Percentiles rank a stretch among this genome's conserved stretches.
Evolutionary conservation across 2,888 invertebrate species (phyloP).

Genomic region (Nemotelus nigrinus): DNA sequence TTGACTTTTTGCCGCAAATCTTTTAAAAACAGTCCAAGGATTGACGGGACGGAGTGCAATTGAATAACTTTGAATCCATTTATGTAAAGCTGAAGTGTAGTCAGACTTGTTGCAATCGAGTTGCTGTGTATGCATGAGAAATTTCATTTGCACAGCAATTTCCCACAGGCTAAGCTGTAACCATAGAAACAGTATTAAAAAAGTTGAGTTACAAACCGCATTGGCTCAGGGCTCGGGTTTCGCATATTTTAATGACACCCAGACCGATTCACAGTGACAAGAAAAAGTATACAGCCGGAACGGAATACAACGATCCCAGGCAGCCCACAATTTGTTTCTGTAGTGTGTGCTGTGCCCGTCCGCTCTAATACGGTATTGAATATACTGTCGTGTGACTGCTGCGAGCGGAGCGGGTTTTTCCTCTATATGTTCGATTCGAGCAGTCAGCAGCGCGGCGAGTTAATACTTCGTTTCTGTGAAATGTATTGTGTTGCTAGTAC

Average conservation of each 20-base stretch:
- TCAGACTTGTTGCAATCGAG: not conserved
- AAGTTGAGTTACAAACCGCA: constrained; percentile 14
- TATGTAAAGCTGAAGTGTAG: not conserved
- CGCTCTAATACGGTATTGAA: not conserved
- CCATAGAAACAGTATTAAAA: not conserved
- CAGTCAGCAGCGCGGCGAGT: constrained; percentile 11
- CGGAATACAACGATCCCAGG: constrained; percentile 14
- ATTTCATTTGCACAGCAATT: constrained; percentile 16
- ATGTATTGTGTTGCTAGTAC: constrained; percentile 25
- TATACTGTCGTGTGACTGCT: constrained; percentile 6
- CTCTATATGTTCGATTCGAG: too few species aligned
- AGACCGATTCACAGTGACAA: not conserved
- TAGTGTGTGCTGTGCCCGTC: constrained; percentile 5
- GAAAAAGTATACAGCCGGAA: constrained; percentile 9
- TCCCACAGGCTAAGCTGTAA: not conserved
- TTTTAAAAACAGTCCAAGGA: not conserved
- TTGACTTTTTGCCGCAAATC: constrained; percentile 17
- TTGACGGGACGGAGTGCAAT: not conserved
- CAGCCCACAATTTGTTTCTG: constrained; percentile 18
- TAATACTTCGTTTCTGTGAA: constrained; percentile 33
- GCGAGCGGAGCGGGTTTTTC: constrained; percentile 28
- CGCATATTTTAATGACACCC: not conserved
- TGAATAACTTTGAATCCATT: not conserved
- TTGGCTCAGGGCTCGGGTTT: not conserved
- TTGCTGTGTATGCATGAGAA: constrained; percentile 6